Evolutionary conservation across 2,888 invertebrate genomes (phyloP), one percentile per base, ranked within the genome.

Genomic region (Molorchus minor): DNA sequence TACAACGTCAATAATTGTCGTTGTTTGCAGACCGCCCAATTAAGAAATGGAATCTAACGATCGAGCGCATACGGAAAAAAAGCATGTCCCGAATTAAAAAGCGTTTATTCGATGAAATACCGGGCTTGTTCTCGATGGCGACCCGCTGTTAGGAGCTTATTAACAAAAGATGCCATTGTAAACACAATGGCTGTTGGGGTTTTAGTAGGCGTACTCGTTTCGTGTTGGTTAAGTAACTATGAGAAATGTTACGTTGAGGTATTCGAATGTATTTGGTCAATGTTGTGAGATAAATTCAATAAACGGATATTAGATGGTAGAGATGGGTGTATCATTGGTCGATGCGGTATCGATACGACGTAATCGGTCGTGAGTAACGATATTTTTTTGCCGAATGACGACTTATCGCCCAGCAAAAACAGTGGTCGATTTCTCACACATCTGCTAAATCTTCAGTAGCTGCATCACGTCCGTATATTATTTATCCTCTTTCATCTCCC

Each of bases 111-210:
- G 43, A 41, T 43, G 30, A 54, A 44, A 43, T 33, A 33, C 20
- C 12, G 15, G 20, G 44, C 2, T 54, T 43, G 33, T 43, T 44
- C 41, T 13, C 17, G 13, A 13, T 44, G 43, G 35, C 43, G 1
- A 43, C 54, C 54, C 43, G 54, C 54, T 51, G 51, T 40, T 51
- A 13, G 17, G 16, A 21, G n/a, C 30, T 29, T 41, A 51, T 40
- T 35, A 47, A 47, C 33, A 47, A 47, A 19, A 20, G 47, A 35
- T 7, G 47, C 47, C 36, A 36, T 47, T 47, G 35, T 46, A 46
- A 46, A 33, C 33, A 45, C 30, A 47, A 47, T 35, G 35, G 17
- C 15, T n/a, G 47, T 35, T 21, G 17, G 20, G 47, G 47, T 35
- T 12, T 36, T n/a, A 13, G 20, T 35, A 47, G 35, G 36, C 13